These are phyloP conservation scores for Lissocephala sabroskyi DNA, from an alignment of 2,888 invertebrate species.

Conservation along the genomic window DNA sequence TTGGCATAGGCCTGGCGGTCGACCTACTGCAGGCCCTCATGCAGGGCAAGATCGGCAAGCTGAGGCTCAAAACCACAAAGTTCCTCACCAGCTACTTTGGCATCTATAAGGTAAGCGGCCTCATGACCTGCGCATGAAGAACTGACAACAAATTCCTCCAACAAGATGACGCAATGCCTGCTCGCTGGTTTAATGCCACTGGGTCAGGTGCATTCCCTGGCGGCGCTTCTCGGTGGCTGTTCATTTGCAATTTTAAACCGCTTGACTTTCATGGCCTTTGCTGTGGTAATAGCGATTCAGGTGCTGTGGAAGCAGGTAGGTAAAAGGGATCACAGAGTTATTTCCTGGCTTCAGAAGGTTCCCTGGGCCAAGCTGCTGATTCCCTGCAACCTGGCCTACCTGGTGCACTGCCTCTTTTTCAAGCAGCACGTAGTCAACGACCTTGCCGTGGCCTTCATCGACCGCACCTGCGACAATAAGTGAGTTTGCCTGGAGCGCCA, in stretches of 20 bases:
- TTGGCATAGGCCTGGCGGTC: constrained; percentile 35
- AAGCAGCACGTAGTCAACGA: constrained; percentile 16
- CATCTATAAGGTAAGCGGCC: constrained; percentile 35
- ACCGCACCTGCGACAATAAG: constrained; percentile 31
- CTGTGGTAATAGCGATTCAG: constrained; percentile 34
- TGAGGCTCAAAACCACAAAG: constrained; percentile 27
- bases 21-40: constrained; percentile 26
- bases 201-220: constrained; percentile 15
- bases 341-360: constrained; percentile 25
- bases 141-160: too few species aligned
- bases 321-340: neutral
- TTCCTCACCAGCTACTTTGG: constrained; percentile 36
- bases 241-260: constrained; percentile 24
- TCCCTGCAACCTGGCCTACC: constrained; percentile 30
- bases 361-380: constrained; percentile 36
- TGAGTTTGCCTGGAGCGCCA: constrained; percentile 12
- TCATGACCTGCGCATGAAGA: too few species aligned
- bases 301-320: constrained; percentile 37
- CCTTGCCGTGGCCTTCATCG: constrained; percentile 28
- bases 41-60: neutral
- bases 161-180: constrained; percentile 30
- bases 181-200: constrained; percentile 9
- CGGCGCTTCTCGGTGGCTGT: constrained; percentile 37
- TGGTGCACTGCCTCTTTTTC: constrained; percentile 32
- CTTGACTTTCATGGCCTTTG: constrained; percentile 30